phyloP scores from a whole-genome alignment of 1,140 invertebrate genomes.

The fruit fly (Drosophila melanogaster) region Release_6_plus_ISO1_MT NT_033779.5:4648001-4648500 shows the following conservation, averaged over 20 bases:
- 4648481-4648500: conserved; percentile 60
- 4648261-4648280: not conserved
- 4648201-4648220: conserved; percentile 29
- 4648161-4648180: conserved; percentile 50
- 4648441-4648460: conserved; percentile 35
- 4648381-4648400: conserved; percentile 84
- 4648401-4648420: conserved; percentile 84
- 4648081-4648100: conserved; percentile 59
- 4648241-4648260: conserved; percentile 13
- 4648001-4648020: too few relatives aligned
- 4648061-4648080: not conserved
- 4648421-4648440: conserved; percentile 65
- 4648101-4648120: conserved; percentile 77
- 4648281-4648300: not conserved
- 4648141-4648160: conserved; percentile 79
- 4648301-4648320: conserved; percentile 18
- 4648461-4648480: conserved; percentile 26
- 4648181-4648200: conserved; percentile 24
- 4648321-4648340: conserved; percentile 73
- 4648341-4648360: conserved; percentile 83
- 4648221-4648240: conserved; percentile 38
- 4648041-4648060: not conserved
- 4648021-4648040: not conserved
- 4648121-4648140: conserved; percentile 73
- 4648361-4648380: conserved; percentile 84